These are phyloP conservation scores for Kobus ellipsiprymnus DNA, from an alignment of 2,113 vertebrate genomes.

Conservation along the genomic window DNA sequence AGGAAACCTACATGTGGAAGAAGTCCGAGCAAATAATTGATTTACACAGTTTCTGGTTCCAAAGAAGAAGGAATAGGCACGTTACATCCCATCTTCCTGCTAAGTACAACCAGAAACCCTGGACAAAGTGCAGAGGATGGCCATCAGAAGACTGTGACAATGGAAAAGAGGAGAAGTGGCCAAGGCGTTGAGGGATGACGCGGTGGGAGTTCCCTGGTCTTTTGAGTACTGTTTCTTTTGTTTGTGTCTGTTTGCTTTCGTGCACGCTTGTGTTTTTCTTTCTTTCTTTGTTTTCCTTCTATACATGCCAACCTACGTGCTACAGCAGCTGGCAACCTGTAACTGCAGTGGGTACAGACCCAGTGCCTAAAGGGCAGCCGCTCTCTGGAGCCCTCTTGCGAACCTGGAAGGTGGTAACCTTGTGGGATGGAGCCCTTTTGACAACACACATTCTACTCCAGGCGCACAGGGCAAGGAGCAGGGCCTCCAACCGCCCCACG, in stretches of 20 bases:
- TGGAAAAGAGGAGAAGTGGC: not conserved
- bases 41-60: not conserved
- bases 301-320: not conserved
- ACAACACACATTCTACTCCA: not conserved
- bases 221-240: not conserved
- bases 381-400: not conserved
- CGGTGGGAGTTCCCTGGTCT: too few relatives aligned
- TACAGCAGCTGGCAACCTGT: not conserved
- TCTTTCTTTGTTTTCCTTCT: not conserved
- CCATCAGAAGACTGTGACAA: not conserved
- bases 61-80: not conserved
- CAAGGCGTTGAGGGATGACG: rapidly evolving
- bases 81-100: not conserved
- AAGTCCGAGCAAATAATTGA: not conserved
- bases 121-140: too few relatives aligned
- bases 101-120: not conserved
- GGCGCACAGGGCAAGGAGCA: rapidly evolving
- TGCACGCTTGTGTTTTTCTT: rapidly evolving
- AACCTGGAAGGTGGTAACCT: not conserved
- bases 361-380: not conserved
- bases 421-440: not conserved
- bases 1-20: not conserved
- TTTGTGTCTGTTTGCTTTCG: not conserved
- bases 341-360: not conserved
- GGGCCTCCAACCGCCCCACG: not conserved